These are phyloP conservation scores for Slavum lentiscoides DNA, from an alignment of 2,888 invertebrate genomes.

Conservation along the genomic window DNA sequence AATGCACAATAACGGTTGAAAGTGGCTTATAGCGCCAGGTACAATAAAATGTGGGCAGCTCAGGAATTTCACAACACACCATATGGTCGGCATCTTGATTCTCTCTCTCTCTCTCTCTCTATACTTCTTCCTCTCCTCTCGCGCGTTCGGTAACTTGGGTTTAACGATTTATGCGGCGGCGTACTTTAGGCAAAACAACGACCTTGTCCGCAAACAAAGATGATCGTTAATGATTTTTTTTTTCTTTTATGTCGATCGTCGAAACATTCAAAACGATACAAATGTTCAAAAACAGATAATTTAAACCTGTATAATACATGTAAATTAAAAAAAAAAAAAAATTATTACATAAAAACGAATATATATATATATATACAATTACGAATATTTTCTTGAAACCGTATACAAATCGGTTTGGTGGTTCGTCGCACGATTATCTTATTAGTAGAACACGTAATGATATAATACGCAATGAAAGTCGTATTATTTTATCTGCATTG, in stretches of 20 bases:
- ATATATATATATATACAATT: too few species aligned
- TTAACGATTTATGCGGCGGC: conserved; percentile 32
- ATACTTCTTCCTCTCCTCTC: neutral
- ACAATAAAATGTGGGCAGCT: conserved; percentile 52
- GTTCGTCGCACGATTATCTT: neutral
- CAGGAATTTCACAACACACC: conserved; percentile 52
- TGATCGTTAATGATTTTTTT: conserved; percentile 22
- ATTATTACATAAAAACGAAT: neutral
- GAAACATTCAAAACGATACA: conserved; percentile 7
- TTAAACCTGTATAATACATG: too few species aligned
- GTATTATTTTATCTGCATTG: neutral
- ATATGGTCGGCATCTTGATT: conserved; percentile 50
- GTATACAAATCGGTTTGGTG: neutral
- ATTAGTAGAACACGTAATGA: neutral
- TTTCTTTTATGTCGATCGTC: conserved; percentile 7
- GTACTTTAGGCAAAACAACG: conserved; percentile 37
- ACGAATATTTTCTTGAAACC: neutral
- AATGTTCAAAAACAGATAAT: neutral
- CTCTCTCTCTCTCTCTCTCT: conserved; percentile 19
- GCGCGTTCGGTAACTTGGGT: conserved; percentile 16
- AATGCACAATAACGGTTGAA: conserved; percentile 41
- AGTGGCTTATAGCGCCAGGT: conserved; percentile 45
- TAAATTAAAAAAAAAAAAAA: too few species aligned
- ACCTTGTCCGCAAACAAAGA: conserved; percentile 32
- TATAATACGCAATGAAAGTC: neutral